phyloP scores from a whole-genome alignment of 2,113 vertebrate genomes.

The Gambusia holbrooki region DNA sequence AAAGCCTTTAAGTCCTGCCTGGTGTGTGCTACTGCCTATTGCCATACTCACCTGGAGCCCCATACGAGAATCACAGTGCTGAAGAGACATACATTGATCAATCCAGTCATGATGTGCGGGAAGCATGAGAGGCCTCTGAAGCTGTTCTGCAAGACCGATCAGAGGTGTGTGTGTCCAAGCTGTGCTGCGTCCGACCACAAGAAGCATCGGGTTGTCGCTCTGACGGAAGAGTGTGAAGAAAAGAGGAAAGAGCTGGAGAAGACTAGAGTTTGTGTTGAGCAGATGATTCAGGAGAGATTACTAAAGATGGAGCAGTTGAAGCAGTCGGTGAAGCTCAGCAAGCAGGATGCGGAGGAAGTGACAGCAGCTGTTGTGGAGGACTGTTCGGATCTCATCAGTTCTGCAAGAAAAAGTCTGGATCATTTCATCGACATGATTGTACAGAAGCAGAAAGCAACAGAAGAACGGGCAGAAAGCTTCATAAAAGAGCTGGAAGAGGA shows the following conservation, averaged over 20 bases:
- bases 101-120: not conserved
- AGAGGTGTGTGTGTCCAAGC: slow-evolving; percentile 3
- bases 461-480: not conserved
- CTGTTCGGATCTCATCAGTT: not conserved
- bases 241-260: not conserved
- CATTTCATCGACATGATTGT: not conserved
- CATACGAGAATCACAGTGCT: not conserved
- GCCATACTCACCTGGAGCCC: slow-evolving; percentile 31
- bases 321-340: not conserved
- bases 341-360: not conserved
- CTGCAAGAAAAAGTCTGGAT: not conserved
- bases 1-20: slow-evolving; percentile 15
- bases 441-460: not conserved
- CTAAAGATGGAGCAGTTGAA: slow-evolving; percentile 9
- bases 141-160: slow-evolving; percentile 24
- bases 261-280: not conserved
- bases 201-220: not conserved
- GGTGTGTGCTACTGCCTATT: slow-evolving; percentile 6
- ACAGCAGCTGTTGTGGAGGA: not conserved
- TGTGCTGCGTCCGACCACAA: not conserved
- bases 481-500: not conserved
- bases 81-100: not conserved
- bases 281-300: slow-evolving; percentile 16
- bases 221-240: slow-evolving; percentile 5
- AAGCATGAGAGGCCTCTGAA: slow-evolving; percentile 16